Conservation (phyloP, 2,888 invertebrate species). For the Ischnura elegans region DNA sequence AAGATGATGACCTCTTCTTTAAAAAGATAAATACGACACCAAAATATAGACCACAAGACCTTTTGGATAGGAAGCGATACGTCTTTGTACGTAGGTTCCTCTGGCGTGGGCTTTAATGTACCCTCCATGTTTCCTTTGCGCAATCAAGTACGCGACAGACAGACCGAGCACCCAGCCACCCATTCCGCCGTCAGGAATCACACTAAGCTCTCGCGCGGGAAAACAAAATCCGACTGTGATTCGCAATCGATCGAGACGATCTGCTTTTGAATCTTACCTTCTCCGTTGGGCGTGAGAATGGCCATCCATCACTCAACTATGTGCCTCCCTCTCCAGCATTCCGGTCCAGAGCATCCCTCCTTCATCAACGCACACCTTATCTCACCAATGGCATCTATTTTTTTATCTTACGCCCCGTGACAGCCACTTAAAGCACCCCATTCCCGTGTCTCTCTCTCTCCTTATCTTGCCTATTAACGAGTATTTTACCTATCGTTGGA, state of each 20-base stretch:
- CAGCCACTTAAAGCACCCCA: not conserved
- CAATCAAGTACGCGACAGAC: too few relatives aligned
- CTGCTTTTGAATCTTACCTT: not conserved
- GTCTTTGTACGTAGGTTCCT: too few relatives aligned
- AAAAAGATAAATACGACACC: too few relatives aligned
- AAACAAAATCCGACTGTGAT: not conserved
- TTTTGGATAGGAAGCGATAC: too few relatives aligned
- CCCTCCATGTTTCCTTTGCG: too few relatives aligned
- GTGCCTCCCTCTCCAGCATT: not conserved
- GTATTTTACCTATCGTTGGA: too few relatives aligned
- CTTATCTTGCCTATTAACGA: too few relatives aligned
- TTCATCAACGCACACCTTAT: not conserved
- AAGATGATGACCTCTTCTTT: too few relatives aligned
- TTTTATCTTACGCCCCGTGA: not conserved
- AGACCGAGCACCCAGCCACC: too few relatives aligned
- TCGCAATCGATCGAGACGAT: not conserved
- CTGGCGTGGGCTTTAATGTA: too few relatives aligned
- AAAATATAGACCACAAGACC: too few relatives aligned
- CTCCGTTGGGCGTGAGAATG: not conserved
- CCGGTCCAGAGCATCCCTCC: not conserved
- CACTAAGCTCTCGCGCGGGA: not conserved
- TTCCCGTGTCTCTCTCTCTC: not conserved
- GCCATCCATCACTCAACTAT: not conserved
- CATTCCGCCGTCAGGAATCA: not conserved
- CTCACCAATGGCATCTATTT: not conserved